Evolutionary conservation across 2,797 vertebrate species (phyloP), one percentile per base, ranked within the genome.

Genomic region (Astyanax mexicanus): DNA sequence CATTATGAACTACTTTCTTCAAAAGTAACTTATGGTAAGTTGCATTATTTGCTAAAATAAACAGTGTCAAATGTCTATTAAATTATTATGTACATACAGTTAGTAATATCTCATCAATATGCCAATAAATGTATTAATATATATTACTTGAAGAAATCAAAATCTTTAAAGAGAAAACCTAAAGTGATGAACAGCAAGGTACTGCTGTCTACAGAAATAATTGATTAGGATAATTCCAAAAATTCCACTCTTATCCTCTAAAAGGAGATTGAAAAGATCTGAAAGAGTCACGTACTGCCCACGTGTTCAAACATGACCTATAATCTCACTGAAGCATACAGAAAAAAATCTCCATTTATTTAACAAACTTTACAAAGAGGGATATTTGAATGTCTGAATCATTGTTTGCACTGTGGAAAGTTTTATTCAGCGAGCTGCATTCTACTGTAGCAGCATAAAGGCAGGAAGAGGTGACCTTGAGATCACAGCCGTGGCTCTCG

Each of bases 401-500:
- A 77, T 79, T 83, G 82, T 81, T 83, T 78, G 79, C 51, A 29
- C 19, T 49, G 69, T 32, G 73, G 76, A 81, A 83, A 71, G 45
- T 44, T 73, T 72, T 72, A 75, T 75, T 73, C 79, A 66, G 77
- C 19, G 1, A 9, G 44, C 71, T 72, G 44, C 68, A 77, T 69
- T 78, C 25, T 83, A 67, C 51, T 25, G 25, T 27, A 40, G 35
- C 44, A 40, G 74, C 60, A 74, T 78, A 84, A 81, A 77, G 69
- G 47, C 87, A 87, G 84, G 84, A 82, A 81, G 72, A 69, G 55
- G 64, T 77, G 76, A 86, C 77, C 67, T 78, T 72, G 75, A 55
- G 64, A 68, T 81, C 69, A 65, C 52, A 29, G 19, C 67, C 19
- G 55, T 35, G 57, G 47, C 54, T 84, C 55, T 72, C 21, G 25